These are phyloP conservation scores for Pyrrhosoma nymphula DNA, from an alignment of 2,888 invertebrate genomes.

Conservation along the genomic window DNA sequence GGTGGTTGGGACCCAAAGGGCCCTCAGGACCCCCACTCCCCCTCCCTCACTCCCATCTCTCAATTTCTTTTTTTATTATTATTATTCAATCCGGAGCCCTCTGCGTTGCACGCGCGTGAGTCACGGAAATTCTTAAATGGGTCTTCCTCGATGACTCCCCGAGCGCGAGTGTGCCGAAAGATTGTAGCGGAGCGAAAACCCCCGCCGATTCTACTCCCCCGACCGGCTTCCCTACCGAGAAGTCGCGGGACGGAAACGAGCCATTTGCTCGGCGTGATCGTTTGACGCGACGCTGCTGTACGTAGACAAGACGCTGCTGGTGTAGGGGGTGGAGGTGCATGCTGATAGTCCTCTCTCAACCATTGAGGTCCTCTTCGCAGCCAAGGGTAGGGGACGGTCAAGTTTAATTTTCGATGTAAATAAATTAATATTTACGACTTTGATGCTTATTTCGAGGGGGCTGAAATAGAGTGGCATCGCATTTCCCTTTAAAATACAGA, in stretches of 20 bases:
- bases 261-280: slow-evolving; percentile 22
- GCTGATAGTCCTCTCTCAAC: neutral
- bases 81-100: neutral
- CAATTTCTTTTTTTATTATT: neutral
- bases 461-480: too few relatives aligned
- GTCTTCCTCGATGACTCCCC: slow-evolving; percentile 17
- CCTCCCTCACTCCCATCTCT: neutral
- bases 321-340: neutral
- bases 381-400: neutral
- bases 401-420: too few relatives aligned
- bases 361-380: neutral
- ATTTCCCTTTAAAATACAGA: too few relatives aligned
- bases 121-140: slow-evolving; percentile 25
- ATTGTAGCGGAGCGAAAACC: neutral
- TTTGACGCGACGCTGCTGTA: neutral
- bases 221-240: neutral
- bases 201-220: too few relatives aligned
- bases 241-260: neutral
- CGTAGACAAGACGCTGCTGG: neutral
- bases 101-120: neutral
- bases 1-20: neutral
- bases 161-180: slow-evolving; percentile 3
- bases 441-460: too few relatives aligned
- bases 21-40: neutral
- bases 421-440: too few relatives aligned